Base-by-base conservation (phyloP, 2,797 vertebrate genomes). In the Syngnathus acus region DNA sequence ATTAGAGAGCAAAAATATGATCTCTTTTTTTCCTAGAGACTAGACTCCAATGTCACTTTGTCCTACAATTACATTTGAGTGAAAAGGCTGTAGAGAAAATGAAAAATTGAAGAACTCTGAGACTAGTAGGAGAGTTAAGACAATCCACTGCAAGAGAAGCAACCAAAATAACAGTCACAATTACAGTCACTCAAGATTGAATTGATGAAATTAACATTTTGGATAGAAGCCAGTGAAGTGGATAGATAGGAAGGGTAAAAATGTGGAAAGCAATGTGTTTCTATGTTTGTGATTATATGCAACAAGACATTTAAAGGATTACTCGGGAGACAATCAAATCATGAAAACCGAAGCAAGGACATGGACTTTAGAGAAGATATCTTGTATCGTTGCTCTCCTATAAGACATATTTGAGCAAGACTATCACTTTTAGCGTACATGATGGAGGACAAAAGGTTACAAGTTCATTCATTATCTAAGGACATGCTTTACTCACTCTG, bases 401-500 rank as follows among this genome's bases (percentile, higher is more conserved):
- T 55, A 11, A 26, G 4, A 48, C 11, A 55, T 26, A 48, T 55
- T 19, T 8, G 8, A 21, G 23, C 23, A 57, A 16, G 26, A 57
- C 50, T 4, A 10, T 10, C n/a, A 53, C 4, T 53, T 23, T 53
- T 53, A 21, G 9, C 8, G n/a, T n/a, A 53, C 50, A 53, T 17
- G 50, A 21, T 53, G n/a, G 50, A 53, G 50, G n/a, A 21, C n/a
- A 21, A n/a, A n/a, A 21, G 50, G 21, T 92, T 94, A 95, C 84
- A 74, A 74, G 92, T 16, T 58, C 16, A 38, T 58, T 58, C 16
- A 8, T 38, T n/a, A 42, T 21, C 92, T 92, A 89, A 82, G 92
- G 79, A 93, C 91, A 93, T 90, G 91, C 89, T 94, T 88, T 88
- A 98, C 97, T 98, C 95, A 99, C 97, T 98, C 94, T 95, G 96